Evolutionary conservation across 2,888 invertebrate species (phyloP), one percentile per base, ranked within the genome.

Genomic region (Sesia bembeciformis): DNA sequence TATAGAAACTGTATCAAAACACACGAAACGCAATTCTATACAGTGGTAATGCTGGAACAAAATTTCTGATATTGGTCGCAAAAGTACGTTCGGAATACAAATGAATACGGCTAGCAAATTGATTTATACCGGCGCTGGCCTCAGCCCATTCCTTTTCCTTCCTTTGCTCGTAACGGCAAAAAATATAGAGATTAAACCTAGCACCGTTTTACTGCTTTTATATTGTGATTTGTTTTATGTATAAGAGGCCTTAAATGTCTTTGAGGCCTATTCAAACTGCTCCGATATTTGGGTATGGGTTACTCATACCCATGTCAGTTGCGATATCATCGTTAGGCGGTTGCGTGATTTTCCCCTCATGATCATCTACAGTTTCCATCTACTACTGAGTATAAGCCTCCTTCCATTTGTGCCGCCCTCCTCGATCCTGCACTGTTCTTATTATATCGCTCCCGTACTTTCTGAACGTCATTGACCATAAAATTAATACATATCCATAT

Each of bases 121-220:
- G 70, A 72, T 73, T 72, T 73, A 70, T 69, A 66, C 66, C 61
- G 62, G 64, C 60, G 58, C 60, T 39, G 60, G 60, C 58, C 53
- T 57, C 59, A 40, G 60, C 51, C 40, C 53, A 56, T 23, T 23
- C 23, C 59, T 57, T 65, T 61, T 65, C 46, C 23, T 7, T 46
- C 4, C n/a, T 46, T 46, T 46, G 46, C 23, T 46, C 46, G 8
- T 46, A 4, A 46, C 6, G 23, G 46, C n/a, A 46, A 46, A 7
- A 46, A 46, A 46, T 46, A 46, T 7, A 46, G 8, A 46, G 4
- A 7, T 6, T 43, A 43, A 7, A 43, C 7, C 46, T 23, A 23
- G 23, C 23, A 23, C 23, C 23, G 23, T 2, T 46, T 46, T 46
- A 4, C n/a, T 46, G 46, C 46, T 46, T 23, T 23, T 7, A 42